Conservation (phyloP, 2,797 vertebrate genomes). For the Coluber constrictor region DNA sequence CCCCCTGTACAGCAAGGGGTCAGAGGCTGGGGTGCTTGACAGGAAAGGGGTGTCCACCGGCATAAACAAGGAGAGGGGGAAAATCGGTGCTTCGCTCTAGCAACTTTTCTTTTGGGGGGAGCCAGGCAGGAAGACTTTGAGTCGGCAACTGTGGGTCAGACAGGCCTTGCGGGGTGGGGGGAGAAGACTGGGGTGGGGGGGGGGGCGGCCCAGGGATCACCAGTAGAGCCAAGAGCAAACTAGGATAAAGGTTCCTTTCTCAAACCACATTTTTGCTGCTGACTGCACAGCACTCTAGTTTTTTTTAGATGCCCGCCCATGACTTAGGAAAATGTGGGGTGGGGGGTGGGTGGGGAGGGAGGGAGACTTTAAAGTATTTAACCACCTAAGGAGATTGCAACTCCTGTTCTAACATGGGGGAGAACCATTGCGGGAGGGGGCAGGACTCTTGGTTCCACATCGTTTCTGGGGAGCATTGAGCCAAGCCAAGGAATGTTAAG, state of each 20-base stretch:
- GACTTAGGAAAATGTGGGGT: neutral
- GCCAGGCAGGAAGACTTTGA: neutral
- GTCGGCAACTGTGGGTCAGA: neutral
- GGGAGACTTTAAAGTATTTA: neutral
- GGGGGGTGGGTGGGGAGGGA: neutral
- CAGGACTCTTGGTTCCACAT: neutral
- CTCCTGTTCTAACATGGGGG: neutral
- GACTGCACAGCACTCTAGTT: neutral
- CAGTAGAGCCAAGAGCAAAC: neutral
- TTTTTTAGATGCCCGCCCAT: too few species aligned
- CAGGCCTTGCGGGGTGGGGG: neutral
- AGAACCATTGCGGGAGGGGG: too few species aligned
- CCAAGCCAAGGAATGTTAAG: neutral
- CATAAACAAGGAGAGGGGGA: neutral
- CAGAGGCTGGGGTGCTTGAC: neutral
- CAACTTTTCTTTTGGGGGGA: neutral
- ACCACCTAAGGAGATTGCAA: neutral
- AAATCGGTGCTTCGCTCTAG: neutral
- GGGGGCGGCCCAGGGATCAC: neutral
- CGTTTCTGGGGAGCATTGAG: neutral
- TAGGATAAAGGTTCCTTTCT: neutral
- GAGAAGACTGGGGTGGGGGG: fast-evolving
- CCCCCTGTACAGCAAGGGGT: conserved; percentile 42
- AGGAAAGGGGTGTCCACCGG: neutral
- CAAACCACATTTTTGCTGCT: neutral